Evolutionary conservation across 2,888 invertebrate species (phyloP).

Genomic region (Aphrophora alni): DNA sequence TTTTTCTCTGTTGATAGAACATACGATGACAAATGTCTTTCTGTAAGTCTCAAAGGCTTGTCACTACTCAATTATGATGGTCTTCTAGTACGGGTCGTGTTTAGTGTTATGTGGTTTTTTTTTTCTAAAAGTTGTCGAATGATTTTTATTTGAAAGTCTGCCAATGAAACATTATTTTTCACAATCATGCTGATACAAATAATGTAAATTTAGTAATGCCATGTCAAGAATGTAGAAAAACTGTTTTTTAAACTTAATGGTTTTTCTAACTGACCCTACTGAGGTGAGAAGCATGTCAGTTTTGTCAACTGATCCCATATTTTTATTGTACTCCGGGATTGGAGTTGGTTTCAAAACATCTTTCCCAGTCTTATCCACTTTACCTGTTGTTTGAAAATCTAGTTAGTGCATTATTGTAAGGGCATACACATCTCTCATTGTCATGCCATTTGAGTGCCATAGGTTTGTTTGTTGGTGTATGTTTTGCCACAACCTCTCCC

Average conservation of each 20-base stretch:
- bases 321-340: slow-evolving; percentile 32
- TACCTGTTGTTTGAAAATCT: slow-evolving; percentile 2
- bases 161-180: background rate
- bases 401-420: slow-evolving; percentile 27
- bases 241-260: slow-evolving; percentile 12
- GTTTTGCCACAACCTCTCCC: slow-evolving; percentile 14
- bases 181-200: slow-evolving; percentile 7
- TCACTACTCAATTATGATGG: slow-evolving; percentile 6
- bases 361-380: no score
- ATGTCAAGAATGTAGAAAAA: slow-evolving; percentile 18
- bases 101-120: slow-evolving; percentile 11
- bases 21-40: slow-evolving; percentile 12
- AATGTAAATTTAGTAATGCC: slow-evolving; percentile 17
- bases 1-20: background rate
- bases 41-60: slow-evolving; percentile 10
- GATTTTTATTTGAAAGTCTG: slow-evolving; percentile 15
- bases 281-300: slow-evolving; percentile 35
- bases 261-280: slow-evolving; percentile 18
- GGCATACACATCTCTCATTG: slow-evolving; percentile 31
- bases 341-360: slow-evolving; percentile 21
- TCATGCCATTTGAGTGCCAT: slow-evolving; percentile 34
- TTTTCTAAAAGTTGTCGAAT: slow-evolving; percentile 16
- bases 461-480: slow-evolving; percentile 7
- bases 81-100: background rate
- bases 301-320: slow-evolving; percentile 35